phyloP scores from a whole-genome alignment of 1,140 invertebrate genomes.

The Diprion similis region DNA sequence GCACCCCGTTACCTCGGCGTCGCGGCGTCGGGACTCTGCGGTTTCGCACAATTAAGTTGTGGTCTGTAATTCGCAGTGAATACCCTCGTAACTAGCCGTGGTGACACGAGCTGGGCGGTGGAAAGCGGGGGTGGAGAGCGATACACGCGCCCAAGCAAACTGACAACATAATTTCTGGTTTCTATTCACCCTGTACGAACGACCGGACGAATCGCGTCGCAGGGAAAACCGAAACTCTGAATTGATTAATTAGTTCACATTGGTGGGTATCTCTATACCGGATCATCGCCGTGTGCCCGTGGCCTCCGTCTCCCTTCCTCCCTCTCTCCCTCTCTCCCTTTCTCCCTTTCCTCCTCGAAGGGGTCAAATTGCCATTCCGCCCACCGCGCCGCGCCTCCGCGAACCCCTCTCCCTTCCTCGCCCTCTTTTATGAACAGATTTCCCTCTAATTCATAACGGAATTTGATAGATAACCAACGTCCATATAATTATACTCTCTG shows the following conservation, averaged over 20 bases:
- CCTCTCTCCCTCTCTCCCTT: no score
- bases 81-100: conserved; percentile 43
- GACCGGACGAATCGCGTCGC: conserved; percentile 6
- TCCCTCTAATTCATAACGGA: background rate
- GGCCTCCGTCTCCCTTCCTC: background rate
- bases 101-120: conserved; percentile 4
- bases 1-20: background rate
- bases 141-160: conserved; percentile 1
- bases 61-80: conserved; percentile 48
- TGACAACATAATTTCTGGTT: conserved; percentile 5
- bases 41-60: conserved; percentile 11
- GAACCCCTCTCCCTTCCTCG: background rate
- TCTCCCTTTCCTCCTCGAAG: background rate
- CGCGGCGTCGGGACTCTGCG: background rate
- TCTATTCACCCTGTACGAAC: background rate
- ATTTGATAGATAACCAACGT: background rate
- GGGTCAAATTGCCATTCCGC: conserved; percentile 1
- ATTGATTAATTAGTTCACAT: conserved; percentile 6
- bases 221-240: conserved; percentile 4
- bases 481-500: background rate
- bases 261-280: background rate
- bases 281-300: background rate
- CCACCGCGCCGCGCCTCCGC: background rate
- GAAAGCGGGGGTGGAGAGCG: conserved; percentile 12
- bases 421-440: background rate